phyloP scores from a whole-genome alignment of 2,113 vertebrate species.

The Pipra filicauda region DNA sequence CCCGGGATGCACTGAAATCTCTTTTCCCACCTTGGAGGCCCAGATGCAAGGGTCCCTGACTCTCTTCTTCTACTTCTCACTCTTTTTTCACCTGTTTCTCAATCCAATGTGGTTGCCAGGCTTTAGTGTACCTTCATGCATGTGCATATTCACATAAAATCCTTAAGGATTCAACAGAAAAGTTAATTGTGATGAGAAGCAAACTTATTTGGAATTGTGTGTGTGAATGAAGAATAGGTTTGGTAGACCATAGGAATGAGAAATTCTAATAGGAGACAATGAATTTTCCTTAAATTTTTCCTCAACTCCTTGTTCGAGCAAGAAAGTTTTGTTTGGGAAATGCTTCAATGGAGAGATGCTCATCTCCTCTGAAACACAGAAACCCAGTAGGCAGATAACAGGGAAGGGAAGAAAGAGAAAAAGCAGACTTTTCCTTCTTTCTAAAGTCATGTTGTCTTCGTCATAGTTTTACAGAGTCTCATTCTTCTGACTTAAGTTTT shows the following conservation, averaged over 20 bases:
- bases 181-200: neutral
- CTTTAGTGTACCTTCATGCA: neutral
- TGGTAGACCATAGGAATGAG: neutral
- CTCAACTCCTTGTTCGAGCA: neutral
- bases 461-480: neutral
- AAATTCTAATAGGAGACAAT: neutral
- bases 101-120: neutral
- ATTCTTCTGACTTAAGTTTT: neutral
- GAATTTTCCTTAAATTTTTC: neutral
- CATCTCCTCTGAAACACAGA: neutral
- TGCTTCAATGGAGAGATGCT: neutral
- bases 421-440: neutral
- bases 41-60: neutral
- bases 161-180: neutral
- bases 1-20: rapidly evolving
- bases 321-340: neutral
- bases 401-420: neutral
- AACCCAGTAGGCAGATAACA: neutral
- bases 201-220: neutral
- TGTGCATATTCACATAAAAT: neutral
- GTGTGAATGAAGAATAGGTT: neutral
- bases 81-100: neutral
- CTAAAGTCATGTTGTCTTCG: neutral
- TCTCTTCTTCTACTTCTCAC: neutral
- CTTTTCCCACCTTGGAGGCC: neutral